Conservation (phyloP, 1,140 invertebrate genomes). For the Chrysopa pallens region DNA sequence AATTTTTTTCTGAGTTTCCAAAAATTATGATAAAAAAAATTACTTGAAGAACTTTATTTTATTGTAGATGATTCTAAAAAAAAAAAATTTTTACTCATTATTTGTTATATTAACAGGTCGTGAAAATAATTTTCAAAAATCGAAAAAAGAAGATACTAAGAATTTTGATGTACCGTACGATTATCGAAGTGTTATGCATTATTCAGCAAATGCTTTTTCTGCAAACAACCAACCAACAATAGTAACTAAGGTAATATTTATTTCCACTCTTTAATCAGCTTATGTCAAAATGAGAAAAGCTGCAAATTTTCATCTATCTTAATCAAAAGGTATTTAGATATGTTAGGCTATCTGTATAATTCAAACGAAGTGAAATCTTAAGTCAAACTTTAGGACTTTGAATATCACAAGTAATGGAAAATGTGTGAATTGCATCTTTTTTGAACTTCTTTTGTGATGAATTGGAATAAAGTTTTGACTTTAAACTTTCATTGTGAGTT, state of each 20-base stretch:
- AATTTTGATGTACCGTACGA: slow-evolving; percentile 54
- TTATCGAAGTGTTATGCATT: slow-evolving; percentile 72
- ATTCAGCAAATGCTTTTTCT: slow-evolving; percentile 58
- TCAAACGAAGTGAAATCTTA: background rate
- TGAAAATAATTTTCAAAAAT: slow-evolving; percentile 50
- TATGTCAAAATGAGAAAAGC: background rate
- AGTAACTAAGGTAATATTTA: slow-evolving; percentile 34
- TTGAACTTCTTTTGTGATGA: too few species aligned
- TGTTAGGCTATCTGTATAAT: background rate
- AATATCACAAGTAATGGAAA: background rate
- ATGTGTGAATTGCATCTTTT: too few species aligned
- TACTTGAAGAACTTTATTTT: background rate
- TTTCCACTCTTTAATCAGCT: slow-evolving; percentile 4
- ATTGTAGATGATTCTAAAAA: background rate
- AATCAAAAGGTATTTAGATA: slow-evolving; percentile 1
- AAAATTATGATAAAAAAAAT: background rate
- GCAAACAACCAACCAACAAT: slow-evolving; percentile 52
- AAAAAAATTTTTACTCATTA: background rate
- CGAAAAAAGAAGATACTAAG: slow-evolving; percentile 28
- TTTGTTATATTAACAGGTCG: slow-evolving; percentile 22
- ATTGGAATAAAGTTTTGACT: too few species aligned
- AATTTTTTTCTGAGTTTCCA: background rate
- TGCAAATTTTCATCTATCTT: background rate
- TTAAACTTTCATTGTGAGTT: too few species aligned
- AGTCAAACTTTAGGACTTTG: background rate